Evolutionary conservation across 2,113 vertebrate species (phyloP).

Genomic region (Dinomys branickii): DNA sequence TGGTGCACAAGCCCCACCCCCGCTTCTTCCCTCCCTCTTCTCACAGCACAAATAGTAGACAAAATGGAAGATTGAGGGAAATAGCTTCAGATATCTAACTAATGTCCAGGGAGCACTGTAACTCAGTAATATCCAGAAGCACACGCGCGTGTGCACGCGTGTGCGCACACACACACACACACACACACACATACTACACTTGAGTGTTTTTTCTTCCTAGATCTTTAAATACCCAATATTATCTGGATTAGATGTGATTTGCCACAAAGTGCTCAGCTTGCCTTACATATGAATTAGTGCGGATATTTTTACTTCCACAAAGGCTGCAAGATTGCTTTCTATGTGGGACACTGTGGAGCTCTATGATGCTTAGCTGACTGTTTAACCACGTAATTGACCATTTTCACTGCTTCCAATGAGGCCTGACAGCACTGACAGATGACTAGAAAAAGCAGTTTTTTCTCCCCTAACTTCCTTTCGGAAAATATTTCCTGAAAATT

Average conservation of each 20-base stretch:
- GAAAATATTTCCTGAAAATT: constrained; percentile 78
- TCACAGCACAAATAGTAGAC: background rate
- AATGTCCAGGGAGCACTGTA: background rate
- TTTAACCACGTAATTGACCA: constrained; percentile 55
- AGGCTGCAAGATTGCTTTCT: constrained; percentile 68
- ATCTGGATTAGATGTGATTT: constrained; percentile 66
- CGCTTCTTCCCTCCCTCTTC: background rate
- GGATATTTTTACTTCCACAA: constrained; percentile 74
- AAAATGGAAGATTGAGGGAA: constrained; percentile 40
- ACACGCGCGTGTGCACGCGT: background rate
- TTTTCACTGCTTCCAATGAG: constrained; percentile 73
- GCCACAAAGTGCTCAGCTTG: constrained; percentile 54
- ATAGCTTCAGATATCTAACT: constrained; percentile 16
- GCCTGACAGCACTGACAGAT: constrained; percentile 66
- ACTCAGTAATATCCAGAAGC: background rate
- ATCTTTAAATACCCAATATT: constrained; percentile 66
- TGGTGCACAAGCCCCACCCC: background rate
- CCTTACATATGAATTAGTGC: constrained; percentile 68
- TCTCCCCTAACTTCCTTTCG: constrained; percentile 65
- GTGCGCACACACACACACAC: background rate
- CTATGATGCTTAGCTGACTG: constrained; percentile 73
- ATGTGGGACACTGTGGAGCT: constrained; percentile 70
- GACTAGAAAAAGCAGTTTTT: constrained; percentile 71
- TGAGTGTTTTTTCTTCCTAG: constrained; percentile 27
- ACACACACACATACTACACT: background rate